Percentiles rank a stretch among this genome's conserved stretches.
Conservation (phyloP, 2,113 vertebrate species). For the Numida meleagris region DNA sequence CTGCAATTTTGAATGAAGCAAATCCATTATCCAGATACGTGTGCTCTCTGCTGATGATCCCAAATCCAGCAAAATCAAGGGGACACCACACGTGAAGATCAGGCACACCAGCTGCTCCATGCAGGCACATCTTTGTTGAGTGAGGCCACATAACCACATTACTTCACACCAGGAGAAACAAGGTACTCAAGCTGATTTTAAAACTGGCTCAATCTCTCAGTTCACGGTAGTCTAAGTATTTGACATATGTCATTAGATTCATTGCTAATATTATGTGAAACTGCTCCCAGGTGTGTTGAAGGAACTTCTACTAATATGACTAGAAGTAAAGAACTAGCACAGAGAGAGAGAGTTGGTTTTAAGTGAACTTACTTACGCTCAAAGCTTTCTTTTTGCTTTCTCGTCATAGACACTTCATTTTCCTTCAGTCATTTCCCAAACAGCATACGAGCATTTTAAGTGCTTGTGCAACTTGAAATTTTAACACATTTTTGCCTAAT, state of each 20-base stretch:
- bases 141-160: rapidly evolving
- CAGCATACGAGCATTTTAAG: not conserved
- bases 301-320: not conserved
- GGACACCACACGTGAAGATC: rapidly evolving
- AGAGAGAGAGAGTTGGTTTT: not conserved
- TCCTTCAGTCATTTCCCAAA: not conserved
- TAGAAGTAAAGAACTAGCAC: not conserved
- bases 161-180: not conserved
- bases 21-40: not conserved
- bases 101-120: rapidly evolving
- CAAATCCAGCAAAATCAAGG: not conserved
- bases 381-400: not conserved
- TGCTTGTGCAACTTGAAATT: not conserved
- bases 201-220: not conserved
- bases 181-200: rapidly evolving
- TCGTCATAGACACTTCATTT: not conserved
- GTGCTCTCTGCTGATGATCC: not conserved
- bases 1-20: not conserved
- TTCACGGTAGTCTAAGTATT: rapidly evolving
- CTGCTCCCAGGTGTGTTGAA: not conserved
- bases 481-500: not conserved
- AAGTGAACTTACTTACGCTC: not conserved
- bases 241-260: not conserved
- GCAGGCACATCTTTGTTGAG: rapidly evolving
- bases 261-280: not conserved